These are phyloP conservation scores for Andrena bucephala DNA, from an alignment of 2,888 invertebrate species.

Conservation along the genomic window DNA sequence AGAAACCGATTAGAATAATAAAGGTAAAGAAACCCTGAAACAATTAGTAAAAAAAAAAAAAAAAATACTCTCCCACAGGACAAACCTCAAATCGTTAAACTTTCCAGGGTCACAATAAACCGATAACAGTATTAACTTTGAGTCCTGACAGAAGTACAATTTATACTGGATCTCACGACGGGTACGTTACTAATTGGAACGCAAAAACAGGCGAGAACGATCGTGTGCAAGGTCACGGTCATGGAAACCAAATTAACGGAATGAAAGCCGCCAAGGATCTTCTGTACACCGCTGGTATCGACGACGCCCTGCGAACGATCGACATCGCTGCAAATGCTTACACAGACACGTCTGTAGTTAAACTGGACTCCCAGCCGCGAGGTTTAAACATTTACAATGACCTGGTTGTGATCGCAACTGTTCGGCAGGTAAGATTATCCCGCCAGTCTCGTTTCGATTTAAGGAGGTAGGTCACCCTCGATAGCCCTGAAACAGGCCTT, in stretches of 20 bases:
- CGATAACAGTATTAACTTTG: conserved; percentile 95
- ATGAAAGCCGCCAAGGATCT: conserved; percentile 90
- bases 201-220: conserved; percentile 93
- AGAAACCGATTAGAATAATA: conserved; percentile 91
- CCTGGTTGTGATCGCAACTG: conserved; percentile 92
- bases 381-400: conserved; percentile 92
- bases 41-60: no score
- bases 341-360: conserved; percentile 88
- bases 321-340: conserved; percentile 87
- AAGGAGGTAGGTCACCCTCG: no score
- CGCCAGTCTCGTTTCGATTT: no score
- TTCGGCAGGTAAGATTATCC: conserved; percentile 90
- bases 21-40: conserved; percentile 86
- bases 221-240: conserved; percentile 93
- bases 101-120: conserved; percentile 96
- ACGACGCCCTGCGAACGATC: conserved; percentile 92
- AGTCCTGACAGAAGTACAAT: conserved; percentile 91
- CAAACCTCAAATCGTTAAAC: neutral
- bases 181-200: conserved; percentile 94
- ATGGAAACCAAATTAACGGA: conserved; percentile 98
- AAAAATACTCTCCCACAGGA: no score
- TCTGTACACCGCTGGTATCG: conserved; percentile 96
- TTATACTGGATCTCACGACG: conserved; percentile 97
- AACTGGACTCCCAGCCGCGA: conserved; percentile 95
- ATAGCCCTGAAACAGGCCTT: no score